These are phyloP conservation scores for Philopotamus ludificatus DNA, from an alignment of 1,140 invertebrate species.

Conservation along the genomic window DNA sequence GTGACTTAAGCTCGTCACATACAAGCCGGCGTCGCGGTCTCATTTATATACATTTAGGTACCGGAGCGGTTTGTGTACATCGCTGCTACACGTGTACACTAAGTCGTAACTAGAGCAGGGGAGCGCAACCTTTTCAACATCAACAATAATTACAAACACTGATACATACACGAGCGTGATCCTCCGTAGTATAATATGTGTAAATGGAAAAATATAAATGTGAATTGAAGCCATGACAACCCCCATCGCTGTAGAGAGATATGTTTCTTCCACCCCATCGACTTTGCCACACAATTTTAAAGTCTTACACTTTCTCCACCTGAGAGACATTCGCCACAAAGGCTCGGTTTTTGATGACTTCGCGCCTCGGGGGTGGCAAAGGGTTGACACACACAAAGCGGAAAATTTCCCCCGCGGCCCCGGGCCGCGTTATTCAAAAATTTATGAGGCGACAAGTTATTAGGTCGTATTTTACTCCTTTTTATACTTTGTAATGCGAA, in stretches of 20 bases:
- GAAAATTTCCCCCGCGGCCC: neutral
- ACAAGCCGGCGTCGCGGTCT: slow-evolving; percentile 8
- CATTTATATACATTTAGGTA: slow-evolving; percentile 6
- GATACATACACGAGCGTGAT: no score
- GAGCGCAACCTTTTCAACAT: neutral
- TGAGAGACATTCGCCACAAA: slow-evolving; percentile 1
- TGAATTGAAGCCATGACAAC: no score
- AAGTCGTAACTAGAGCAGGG: neutral
- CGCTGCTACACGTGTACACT: neutral
- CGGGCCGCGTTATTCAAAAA: neutral
- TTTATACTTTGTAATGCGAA: no score
- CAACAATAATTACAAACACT: no score
- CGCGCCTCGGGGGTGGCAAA: neutral
- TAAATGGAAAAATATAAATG: no score
- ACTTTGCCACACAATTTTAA: slow-evolving; percentile 22
- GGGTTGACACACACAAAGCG: neutral
- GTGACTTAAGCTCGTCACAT: slow-evolving; percentile 17
- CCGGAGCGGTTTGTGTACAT: neutral
- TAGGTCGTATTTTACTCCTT: neutral
- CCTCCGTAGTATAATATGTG: no score
- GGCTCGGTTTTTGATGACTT: slow-evolving; percentile 18
- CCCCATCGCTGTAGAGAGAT: neutral
- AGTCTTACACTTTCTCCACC: slow-evolving; percentile 17
- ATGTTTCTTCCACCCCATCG: slow-evolving; percentile 1
- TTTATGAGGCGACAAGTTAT: neutral